phyloP scores from a whole-genome alignment of 1,140 invertebrate species.

The Drosophila kepulauana region DNA sequence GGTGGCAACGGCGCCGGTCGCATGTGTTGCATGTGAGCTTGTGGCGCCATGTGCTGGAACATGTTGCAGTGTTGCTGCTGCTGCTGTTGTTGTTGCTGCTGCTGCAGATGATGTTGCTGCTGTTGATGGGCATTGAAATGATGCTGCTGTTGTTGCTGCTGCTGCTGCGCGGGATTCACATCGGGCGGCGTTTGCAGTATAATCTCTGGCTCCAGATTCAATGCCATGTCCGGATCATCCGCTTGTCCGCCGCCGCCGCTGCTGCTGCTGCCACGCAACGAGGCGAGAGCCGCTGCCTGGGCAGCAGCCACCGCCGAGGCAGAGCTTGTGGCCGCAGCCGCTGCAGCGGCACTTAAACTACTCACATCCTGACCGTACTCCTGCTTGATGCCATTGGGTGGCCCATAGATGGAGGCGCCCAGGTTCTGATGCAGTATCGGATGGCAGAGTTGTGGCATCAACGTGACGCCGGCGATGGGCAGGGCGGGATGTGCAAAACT shows the following conservation, averaged over 20 bases:
- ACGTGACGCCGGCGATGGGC: conserved; percentile 74
- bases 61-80: conserved; percentile 81
- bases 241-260: conserved; percentile 29
- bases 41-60: conserved; percentile 82
- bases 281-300: conserved; percentile 59
- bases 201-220: conserved; percentile 79
- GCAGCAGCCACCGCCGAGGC: conserved; percentile 63
- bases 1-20: conserved; percentile 64
- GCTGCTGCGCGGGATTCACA: conserved; percentile 73
- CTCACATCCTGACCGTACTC: conserved; percentile 76
- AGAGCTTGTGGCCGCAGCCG: conserved; percentile 48
- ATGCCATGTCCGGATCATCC: conserved; percentile 75
- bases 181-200: conserved; percentile 78
- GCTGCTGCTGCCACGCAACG: conserved; percentile 49
- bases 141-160: conserved; percentile 79
- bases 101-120: conserved; percentile 66
- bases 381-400: conserved; percentile 80
- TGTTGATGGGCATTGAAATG: conserved; percentile 65
- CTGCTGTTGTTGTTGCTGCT: conserved; percentile 64
- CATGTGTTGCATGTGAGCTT: conserved; percentile 79
- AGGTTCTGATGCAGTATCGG: conserved; percentile 81
- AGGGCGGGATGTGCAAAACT: conserved; percentile 77
- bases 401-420: conserved; percentile 71
- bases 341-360: conserved; percentile 45
- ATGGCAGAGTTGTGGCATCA: conserved; percentile 82